These are phyloP conservation scores for Drosophila ezoana DNA, from an alignment of 2,888 invertebrate species.

Conservation along the genomic window DNA sequence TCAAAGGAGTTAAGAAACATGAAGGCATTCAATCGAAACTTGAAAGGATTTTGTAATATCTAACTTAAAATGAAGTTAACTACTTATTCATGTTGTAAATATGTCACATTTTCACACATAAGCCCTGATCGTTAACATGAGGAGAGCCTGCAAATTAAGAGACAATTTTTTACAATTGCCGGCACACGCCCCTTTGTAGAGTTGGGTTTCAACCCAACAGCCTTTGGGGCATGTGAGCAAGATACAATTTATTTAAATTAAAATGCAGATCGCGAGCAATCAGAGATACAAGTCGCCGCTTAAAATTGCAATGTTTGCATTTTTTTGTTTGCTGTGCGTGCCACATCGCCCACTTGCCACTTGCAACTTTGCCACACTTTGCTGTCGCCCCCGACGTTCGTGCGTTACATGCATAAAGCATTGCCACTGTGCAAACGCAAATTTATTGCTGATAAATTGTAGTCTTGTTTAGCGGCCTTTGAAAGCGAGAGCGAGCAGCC, in stretches of 20 bases:
- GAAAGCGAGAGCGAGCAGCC: slow-evolving; percentile 2
- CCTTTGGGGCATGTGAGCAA: slow-evolving; percentile 19
- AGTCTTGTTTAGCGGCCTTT: slow-evolving; percentile 44
- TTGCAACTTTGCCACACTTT: slow-evolving; percentile 30
- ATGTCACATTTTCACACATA: slow-evolving; percentile 1
- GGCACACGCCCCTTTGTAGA: slow-evolving; percentile 35
- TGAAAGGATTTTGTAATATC: too few relatives aligned
- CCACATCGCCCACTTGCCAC: slow-evolving; percentile 31
- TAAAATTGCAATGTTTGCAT: slow-evolving; percentile 31
- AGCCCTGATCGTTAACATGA: slow-evolving; percentile 8
- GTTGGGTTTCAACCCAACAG: neutral
- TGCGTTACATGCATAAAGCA: slow-evolving; percentile 37
- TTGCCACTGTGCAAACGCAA: slow-evolving; percentile 51
- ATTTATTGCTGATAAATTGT: slow-evolving; percentile 78
- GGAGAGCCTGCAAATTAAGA: slow-evolving; percentile 48
- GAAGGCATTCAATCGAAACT: too few relatives aligned
- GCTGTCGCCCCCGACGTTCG: slow-evolving; percentile 34
- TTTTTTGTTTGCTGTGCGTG: slow-evolving; percentile 32
- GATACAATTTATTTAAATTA: slow-evolving; percentile 73
- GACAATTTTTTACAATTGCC: slow-evolving; percentile 44
- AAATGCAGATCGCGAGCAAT: slow-evolving; percentile 64
- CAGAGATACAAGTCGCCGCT: slow-evolving; percentile 21
- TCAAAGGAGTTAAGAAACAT: too few relatives aligned
- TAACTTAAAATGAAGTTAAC: neutral
- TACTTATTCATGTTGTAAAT: neutral